Percentiles rank a stretch among this genome's conserved stretches.
These are phyloP conservation scores for Andinoacara biseriatus DNA, from an alignment of 2,113 vertebrate species.

Conservation along the genomic window DNA sequence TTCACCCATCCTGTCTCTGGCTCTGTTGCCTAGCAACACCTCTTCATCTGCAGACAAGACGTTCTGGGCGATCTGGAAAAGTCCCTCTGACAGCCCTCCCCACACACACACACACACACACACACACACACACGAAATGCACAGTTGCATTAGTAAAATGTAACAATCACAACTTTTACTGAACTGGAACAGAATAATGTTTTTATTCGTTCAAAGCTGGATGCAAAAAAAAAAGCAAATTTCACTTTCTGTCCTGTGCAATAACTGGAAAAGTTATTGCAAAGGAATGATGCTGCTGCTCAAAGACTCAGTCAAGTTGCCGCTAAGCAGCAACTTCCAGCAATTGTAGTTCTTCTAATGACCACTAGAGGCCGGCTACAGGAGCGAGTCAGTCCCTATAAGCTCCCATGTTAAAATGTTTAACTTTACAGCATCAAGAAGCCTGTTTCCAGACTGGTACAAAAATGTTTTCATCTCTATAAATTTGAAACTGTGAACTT, in stretches of 20 bases:
- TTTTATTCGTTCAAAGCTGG: background rate
- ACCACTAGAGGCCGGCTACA: background rate
- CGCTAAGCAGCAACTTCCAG: background rate
- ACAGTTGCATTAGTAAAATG: background rate
- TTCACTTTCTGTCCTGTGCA: background rate
- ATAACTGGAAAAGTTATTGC: background rate
- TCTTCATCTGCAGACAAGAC: conserved; percentile 7
- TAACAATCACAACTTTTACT: background rate
- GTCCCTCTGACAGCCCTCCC: background rate
- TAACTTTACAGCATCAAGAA: too few species aligned
- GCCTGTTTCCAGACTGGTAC: too few species aligned
- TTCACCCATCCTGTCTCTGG: background rate
- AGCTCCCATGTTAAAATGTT: too few species aligned
- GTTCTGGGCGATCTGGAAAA: background rate
- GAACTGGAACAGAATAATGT: background rate
- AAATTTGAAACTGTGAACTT: too few species aligned
- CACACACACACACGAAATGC: background rate
- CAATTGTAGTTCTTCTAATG: background rate
- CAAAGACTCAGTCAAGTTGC: background rate
- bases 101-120: too few species aligned
- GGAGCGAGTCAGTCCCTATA: accelerated
- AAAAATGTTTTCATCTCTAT: too few species aligned
- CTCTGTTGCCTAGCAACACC: conserved; percentile 12
- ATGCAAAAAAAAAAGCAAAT: background rate
- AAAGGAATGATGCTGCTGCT: background rate